A percentile compares a stretch with the other conserved stretches of the same genome.
phyloP scores from a whole-genome alignment of 2,888 invertebrate species.

The Sisyra terminalis region DNA sequence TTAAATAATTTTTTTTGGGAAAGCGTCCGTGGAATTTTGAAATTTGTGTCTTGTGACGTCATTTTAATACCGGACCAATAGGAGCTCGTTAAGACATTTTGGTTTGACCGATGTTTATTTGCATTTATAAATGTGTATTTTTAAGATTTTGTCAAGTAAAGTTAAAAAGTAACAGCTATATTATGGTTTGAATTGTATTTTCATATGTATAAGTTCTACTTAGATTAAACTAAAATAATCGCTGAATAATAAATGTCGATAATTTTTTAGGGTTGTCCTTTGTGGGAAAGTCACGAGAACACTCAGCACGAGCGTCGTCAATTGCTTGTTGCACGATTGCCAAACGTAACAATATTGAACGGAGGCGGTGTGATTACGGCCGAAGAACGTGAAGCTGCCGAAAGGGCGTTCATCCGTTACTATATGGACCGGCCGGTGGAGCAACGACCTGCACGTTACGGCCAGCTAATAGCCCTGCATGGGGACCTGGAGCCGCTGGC shows the following conservation, averaged over 20 bases:
- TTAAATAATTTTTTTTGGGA: too few species aligned
- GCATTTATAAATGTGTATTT: too few species aligned
- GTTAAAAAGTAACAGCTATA: too few species aligned
- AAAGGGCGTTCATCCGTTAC: constrained; percentile 81
- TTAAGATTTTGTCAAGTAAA: too few species aligned
- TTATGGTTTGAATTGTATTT: too few species aligned
- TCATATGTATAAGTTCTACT: too few species aligned
- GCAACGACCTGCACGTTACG: constrained; percentile 66
- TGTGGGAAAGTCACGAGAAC: constrained; percentile 63
- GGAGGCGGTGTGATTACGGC: constrained; percentile 72
- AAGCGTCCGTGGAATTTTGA: too few species aligned
- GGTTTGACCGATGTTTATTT: too few species aligned
- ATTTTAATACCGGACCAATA: too few species aligned
- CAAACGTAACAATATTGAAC: constrained; percentile 71
- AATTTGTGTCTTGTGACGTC: too few species aligned
- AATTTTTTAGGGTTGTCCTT: constrained; percentile 44
- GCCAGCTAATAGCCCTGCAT: constrained; percentile 67
- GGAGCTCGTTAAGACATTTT: too few species aligned
- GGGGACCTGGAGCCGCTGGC: constrained; percentile 83
- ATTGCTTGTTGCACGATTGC: constrained; percentile 72
- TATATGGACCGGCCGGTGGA: constrained; percentile 79
- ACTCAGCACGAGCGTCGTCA: constrained; percentile 81
- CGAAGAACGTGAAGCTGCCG: constrained; percentile 82
- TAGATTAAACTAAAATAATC: too few species aligned
- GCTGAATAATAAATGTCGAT: constrained; percentile 2